Evolutionary conservation across 92 coral and sea anemone species (phyloP), one percentile per base, ranked within the genome.

Genomic region (Phenganax subtilis): DNA sequence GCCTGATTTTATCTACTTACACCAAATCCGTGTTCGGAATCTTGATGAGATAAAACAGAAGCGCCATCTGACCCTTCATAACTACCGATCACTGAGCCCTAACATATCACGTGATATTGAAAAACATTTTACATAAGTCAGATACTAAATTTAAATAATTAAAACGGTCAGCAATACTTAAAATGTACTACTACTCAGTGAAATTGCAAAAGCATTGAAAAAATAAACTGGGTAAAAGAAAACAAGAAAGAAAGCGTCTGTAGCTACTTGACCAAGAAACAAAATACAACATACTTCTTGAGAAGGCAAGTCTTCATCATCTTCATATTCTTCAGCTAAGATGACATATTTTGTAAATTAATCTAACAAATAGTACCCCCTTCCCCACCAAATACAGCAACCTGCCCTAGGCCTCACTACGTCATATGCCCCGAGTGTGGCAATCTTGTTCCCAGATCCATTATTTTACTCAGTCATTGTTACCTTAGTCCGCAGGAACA

Each of bases 61-160:
- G 57, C 74, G n/a, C 63, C 74, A 30, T 79, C 83, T 0, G 83
- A 79, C 0, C 83, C 83, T 37, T 79, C 83, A 54, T 79, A 62
- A 28, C 83, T 77, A 51, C 83, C 83, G 64, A 79, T 52, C 53
- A 63, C 27, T 14, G 83, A 79, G 8, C 83, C 83, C 83, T 77
- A 53, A 9, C 31, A 71, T 15, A 10, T 9, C 12, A 71, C 55
- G 16, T 9, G 51, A 30, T 29, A 3, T 37, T 37, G 5, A 37
- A 37, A 5, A 37, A 37, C 47, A 37, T 2, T 37, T 37, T 37
- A 37, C 0, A 37, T 37, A 37, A 37, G 3, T 37, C 47, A 37
- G 47, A 37, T 5, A 37, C 47, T 37, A 1, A 37, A 5, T 37
- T 37, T 5, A 37, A 37, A 37, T 37, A 37, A 37, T 37, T 2